These are phyloP conservation scores for Cettia cetti DNA, from an alignment of 2,113 vertebrate genomes.

Conservation along the genomic window DNA sequence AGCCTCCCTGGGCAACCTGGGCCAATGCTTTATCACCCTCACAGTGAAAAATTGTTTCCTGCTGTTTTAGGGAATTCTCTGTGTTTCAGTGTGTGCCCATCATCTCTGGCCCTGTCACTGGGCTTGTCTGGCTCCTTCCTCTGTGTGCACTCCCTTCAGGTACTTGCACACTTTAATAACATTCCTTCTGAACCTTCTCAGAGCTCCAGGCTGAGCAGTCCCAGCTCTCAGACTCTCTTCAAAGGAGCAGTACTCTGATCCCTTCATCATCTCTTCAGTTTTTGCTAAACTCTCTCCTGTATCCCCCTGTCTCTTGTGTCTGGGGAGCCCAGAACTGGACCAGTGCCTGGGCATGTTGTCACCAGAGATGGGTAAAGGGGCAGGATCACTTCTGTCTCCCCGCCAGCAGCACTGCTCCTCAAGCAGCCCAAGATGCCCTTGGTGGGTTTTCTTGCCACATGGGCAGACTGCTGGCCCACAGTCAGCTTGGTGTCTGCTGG, in stretches of 20 bases:
- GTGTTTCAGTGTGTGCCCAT: background rate
- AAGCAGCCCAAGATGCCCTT: background rate
- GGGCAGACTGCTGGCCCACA: background rate
- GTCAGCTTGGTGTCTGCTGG: background rate
- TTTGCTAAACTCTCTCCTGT: background rate
- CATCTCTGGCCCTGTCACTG: background rate
- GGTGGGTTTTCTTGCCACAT: background rate
- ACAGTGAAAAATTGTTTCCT: background rate
- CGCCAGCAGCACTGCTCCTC: background rate
- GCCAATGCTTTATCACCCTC: background rate
- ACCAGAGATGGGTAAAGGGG: background rate
- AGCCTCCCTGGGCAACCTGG: background rate
- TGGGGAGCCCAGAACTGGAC: background rate
- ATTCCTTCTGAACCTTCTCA: background rate
- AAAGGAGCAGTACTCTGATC: background rate
- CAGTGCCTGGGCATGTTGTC: rapidly evolving
- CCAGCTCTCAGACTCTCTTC: background rate
- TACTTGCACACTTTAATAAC: background rate
- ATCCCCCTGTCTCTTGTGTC: background rate
- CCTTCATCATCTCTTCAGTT: background rate
- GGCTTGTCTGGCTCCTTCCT: background rate
- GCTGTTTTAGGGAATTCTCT: background rate
- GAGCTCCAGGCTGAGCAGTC: background rate
- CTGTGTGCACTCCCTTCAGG: background rate
- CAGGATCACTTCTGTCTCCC: background rate